These are phyloP conservation scores for Monochamus alternatus DNA, from an alignment of 2,888 invertebrate genomes.

Conservation along the genomic window DNA sequence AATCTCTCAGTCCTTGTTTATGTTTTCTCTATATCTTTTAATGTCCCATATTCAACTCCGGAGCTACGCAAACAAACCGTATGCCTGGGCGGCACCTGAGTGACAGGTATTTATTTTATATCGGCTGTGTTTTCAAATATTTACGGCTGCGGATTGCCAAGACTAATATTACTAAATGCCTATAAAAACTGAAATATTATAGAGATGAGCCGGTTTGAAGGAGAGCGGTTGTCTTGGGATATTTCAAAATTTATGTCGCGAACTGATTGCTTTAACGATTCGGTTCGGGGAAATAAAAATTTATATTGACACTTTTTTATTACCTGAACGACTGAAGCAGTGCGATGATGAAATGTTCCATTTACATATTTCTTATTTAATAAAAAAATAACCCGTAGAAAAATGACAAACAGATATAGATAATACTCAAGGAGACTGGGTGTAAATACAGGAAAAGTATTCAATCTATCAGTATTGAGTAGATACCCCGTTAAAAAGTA, in stretches of 20 bases:
- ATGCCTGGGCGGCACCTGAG: conserved; percentile 51
- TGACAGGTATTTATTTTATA: conserved; percentile 50
- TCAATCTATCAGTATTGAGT: too few relatives aligned
- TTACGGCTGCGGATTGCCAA: conserved; percentile 25
- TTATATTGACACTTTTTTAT: too few relatives aligned
- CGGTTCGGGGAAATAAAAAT: too few relatives aligned
- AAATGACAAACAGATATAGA: too few relatives aligned
- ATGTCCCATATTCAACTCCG: conserved; percentile 38
- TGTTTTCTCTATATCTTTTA: conserved; percentile 31
- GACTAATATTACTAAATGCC: conserved; percentile 30
- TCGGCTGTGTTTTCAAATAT: conserved; percentile 27
- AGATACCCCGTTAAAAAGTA: too few relatives aligned
- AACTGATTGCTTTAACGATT: too few relatives aligned
- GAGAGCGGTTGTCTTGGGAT: neutral
- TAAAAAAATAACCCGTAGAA: too few relatives aligned
- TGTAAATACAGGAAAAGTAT: too few relatives aligned
- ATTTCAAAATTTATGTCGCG: neutral
- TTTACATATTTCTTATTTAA: too few relatives aligned
- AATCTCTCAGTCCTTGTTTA: conserved; percentile 49
- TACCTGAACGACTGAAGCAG: too few relatives aligned
- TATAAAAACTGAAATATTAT: conserved; percentile 17
- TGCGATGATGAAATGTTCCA: too few relatives aligned
- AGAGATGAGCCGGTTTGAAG: neutral
- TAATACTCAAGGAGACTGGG: too few relatives aligned
- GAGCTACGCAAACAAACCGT: conserved; percentile 48